Conservation (phyloP, 2,888 invertebrate genomes). For the Chrysolina americana region DNA sequence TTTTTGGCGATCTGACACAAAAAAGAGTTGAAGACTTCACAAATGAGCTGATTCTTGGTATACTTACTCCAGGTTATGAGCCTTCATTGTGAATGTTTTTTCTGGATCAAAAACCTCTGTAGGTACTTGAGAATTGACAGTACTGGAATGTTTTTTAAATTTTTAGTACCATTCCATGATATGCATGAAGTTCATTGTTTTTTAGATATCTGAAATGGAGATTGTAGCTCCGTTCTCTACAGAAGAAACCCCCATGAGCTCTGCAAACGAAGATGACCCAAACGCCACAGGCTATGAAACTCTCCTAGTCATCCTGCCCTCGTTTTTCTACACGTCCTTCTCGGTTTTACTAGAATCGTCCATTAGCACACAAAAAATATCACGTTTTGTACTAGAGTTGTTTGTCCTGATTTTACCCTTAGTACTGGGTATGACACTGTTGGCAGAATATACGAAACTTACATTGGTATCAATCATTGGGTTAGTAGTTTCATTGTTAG, state of each 20-base stretch:
- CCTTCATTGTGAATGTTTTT: no score
- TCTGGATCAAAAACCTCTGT: no score
- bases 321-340: constrained; percentile 62
- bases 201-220: constrained; percentile 28
- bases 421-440: constrained; percentile 73
- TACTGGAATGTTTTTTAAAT: no score
- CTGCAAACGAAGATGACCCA: constrained; percentile 49
- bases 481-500: constrained; percentile 43
- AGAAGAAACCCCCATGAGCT: neutral
- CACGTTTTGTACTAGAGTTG: constrained; percentile 71
- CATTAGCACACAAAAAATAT: constrained; percentile 41
- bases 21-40: no score
- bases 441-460: constrained; percentile 65
- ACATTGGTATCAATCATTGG: constrained; percentile 54
- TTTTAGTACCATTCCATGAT: no score
- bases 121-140: no score
- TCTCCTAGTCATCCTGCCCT: constrained; percentile 64
- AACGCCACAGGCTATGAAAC: constrained; percentile 73
- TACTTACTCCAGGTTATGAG: no score
- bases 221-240: neutral
- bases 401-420: constrained; percentile 72
- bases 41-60: no score
- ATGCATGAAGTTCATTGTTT: neutral
- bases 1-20: no score
- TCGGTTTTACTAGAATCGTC: constrained; percentile 59